A percentile compares a stretch with the other conserved stretches of the same genome.
These are phyloP conservation scores for Stichopus chloronotus DNA, from an alignment of 35 echinoderm and acorn worm genomes.

Conservation along the genomic window DNA sequence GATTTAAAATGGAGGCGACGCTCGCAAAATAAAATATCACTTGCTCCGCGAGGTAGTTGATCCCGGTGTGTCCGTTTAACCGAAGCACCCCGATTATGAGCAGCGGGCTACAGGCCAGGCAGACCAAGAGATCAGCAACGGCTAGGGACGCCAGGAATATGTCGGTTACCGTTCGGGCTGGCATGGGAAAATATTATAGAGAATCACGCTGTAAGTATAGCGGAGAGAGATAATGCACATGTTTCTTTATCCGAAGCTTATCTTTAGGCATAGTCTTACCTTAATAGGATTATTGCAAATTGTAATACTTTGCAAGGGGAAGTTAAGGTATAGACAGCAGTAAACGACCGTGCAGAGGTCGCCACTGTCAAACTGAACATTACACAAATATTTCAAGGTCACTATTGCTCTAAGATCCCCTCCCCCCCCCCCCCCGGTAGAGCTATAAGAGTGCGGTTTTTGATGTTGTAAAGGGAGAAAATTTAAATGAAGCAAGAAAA, in stretches of 20 bases:
- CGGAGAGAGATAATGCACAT: background rate
- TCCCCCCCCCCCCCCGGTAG: too few relatives aligned
- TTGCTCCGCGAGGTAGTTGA: constrained; percentile 84
- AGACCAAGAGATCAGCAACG: constrained; percentile 85
- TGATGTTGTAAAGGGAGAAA: too few relatives aligned
- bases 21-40: constrained; percentile 92
- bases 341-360: too few relatives aligned
- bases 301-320: too few relatives aligned
- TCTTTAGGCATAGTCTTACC: background rate
- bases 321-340: too few relatives aligned
- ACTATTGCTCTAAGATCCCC: too few relatives aligned
- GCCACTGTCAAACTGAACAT: too few relatives aligned
- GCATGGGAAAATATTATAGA: background rate
- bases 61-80: constrained; percentile 81
- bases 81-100: constrained; percentile 78
- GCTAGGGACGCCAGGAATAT: constrained; percentile 86
- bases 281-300: background rate
- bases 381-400: too few relatives aligned
- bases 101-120: constrained; percentile 71
- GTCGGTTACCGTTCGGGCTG: constrained; percentile 90
- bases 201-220: background rate
- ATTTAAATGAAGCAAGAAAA: too few relatives aligned
- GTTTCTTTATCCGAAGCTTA: too few relatives aligned
- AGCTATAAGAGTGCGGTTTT: too few relatives aligned
- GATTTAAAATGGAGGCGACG: constrained; percentile 88